Conservation (phyloP, 2,888 invertebrate species). For the Ephialtes manifestator region DNA sequence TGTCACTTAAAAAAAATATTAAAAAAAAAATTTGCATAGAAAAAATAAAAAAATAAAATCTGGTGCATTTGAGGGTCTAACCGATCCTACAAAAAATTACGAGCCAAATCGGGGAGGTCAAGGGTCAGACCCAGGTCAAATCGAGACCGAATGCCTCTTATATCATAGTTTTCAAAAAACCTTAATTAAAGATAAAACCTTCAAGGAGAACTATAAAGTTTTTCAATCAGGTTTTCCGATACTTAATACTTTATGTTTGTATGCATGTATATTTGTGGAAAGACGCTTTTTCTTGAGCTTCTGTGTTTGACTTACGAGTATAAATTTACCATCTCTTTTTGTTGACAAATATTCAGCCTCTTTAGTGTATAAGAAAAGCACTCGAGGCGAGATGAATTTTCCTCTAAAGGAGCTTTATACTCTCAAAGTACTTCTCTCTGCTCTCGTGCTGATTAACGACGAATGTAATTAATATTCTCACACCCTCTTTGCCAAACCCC, state of each 20-base stretch:
- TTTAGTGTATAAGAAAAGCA: neutral
- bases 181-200: too few species aligned
- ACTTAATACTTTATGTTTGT: neutral
- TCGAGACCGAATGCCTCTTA: too few species aligned
- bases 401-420: conserved; percentile 16
- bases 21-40: too few species aligned
- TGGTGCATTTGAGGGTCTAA: too few species aligned
- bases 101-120: too few species aligned
- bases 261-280: neutral
- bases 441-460: conserved; percentile 56
- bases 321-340: neutral
- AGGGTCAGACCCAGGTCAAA: too few species aligned
- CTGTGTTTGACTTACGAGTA: neutral
- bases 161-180: too few species aligned
- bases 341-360: conserved; percentile 10
- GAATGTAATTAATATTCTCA: conserved; percentile 63
- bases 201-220: too few species aligned
- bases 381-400: conserved; percentile 7
- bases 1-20: too few species aligned
- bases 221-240: too few species aligned
- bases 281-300: neutral
- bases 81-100: too few species aligned
- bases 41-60: too few species aligned
- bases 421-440: conserved; percentile 10
- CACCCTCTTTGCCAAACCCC: conserved; percentile 10